A percentile compares a stretch with the other conserved stretches of the same genome.
These are phyloP conservation scores for Heteromurus nitidus DNA, from an alignment of 2,888 invertebrate genomes.

Conservation along the genomic window DNA sequence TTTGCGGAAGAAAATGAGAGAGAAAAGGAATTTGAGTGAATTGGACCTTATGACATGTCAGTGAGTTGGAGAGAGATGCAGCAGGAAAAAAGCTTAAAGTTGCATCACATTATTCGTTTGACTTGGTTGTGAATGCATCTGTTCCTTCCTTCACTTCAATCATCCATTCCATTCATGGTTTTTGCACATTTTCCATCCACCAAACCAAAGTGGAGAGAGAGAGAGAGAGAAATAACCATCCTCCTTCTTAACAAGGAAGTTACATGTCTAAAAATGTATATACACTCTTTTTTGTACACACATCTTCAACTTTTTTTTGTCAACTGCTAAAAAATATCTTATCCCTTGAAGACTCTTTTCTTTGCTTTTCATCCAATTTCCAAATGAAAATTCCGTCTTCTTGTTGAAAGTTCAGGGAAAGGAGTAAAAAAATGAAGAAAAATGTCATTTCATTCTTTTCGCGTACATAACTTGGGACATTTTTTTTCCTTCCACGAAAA, in stretches of 20 bases:
- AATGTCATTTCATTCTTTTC: constrained; percentile 36
- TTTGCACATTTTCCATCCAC: constrained; percentile 43
- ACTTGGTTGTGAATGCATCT: constrained; percentile 65
- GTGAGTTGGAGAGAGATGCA: constrained; percentile 42
- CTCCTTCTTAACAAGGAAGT: background rate
- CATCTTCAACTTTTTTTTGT: background rate
- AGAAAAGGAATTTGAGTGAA: constrained; percentile 47
- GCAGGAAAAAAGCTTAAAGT: constrained; percentile 64
- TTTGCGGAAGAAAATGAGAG: constrained; percentile 16
- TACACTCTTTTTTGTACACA: background rate
- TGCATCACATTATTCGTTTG: constrained; percentile 66
- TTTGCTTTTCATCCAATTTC: constrained; percentile 11
- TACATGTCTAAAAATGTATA: background rate
- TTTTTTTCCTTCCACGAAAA: background rate
- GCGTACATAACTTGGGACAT: background rate
- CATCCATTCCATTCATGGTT: constrained; percentile 59
- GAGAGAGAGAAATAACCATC: background rate
- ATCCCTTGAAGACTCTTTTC: background rate
- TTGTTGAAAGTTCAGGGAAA: constrained; percentile 16
- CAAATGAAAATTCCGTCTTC: background rate
- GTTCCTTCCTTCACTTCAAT: constrained; percentile 56
- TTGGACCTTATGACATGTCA: constrained; percentile 66
- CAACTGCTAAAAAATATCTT: background rate
- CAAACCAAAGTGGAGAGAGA: background rate
- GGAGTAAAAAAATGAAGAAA: constrained; percentile 25